phyloP scores from a whole-genome alignment of 2,797 vertebrate genomes.

The Eulemur albifrons region DNA sequence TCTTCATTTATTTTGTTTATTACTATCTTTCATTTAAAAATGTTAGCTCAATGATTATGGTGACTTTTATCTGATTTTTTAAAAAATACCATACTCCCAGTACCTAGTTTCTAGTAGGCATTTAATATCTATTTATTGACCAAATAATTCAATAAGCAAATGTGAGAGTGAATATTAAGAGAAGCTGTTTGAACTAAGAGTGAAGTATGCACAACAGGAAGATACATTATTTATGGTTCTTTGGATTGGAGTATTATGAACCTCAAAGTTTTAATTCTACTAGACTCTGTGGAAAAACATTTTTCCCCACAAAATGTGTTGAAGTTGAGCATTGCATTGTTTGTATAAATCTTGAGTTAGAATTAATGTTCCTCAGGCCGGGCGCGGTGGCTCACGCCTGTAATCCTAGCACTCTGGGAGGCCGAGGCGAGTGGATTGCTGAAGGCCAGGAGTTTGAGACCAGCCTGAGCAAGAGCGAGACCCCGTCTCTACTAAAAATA shows the following conservation, averaged over 20 bases:
- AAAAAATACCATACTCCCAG: neutral
- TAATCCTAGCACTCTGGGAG: too few relatives aligned
- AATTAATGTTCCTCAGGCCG: neutral
- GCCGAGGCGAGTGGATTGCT: too few relatives aligned
- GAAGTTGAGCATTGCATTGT: neutral
- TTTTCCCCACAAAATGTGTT: neutral
- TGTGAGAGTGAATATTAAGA: neutral
- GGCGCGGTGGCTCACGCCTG: too few relatives aligned
- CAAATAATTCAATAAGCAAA: conserved; percentile 1
- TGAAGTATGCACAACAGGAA: neutral
- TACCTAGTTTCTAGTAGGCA: neutral
- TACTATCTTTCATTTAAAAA: neutral
- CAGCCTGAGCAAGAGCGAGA: too few relatives aligned
- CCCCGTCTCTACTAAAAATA: too few relatives aligned
- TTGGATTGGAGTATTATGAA: neutral
- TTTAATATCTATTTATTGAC: neutral
- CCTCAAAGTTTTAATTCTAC: neutral
- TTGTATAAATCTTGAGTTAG: neutral
- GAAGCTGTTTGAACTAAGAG: neutral
- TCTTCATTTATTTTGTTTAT: neutral
- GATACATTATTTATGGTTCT: neutral
- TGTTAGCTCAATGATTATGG: neutral
- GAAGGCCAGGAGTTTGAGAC: too few relatives aligned
- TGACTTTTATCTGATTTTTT: neutral
- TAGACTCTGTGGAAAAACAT: neutral